A percentile compares a stretch with the other conserved stretches of the same genome.
These are phyloP conservation scores for Brassicogethes aeneus DNA, from an alignment of 2,888 invertebrate species.

Conservation along the genomic window DNA sequence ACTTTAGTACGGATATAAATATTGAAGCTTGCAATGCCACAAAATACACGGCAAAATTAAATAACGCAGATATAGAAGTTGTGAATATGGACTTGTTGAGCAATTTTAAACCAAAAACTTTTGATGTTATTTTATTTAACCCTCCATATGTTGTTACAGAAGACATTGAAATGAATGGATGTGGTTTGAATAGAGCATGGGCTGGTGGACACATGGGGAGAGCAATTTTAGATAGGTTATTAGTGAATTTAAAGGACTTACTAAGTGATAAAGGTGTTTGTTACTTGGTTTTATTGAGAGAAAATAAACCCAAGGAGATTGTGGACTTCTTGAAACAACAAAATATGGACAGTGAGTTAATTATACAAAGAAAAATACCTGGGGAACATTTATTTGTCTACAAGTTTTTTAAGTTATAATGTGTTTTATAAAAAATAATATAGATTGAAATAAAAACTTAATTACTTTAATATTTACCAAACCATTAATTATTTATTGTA, in stretches of 20 bases:
- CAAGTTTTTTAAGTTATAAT: conserved; percentile 45
- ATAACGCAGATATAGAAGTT: conserved; percentile 55
- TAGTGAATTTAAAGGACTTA: conserved; percentile 59
- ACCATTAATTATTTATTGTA: too few relatives aligned
- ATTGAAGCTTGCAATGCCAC: conserved; percentile 67
- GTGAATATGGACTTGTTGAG: conserved; percentile 56
- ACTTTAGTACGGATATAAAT: conserved; percentile 80
- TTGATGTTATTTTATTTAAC: conserved; percentile 92
- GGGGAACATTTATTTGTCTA: conserved; percentile 82
- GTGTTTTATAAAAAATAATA: background rate
- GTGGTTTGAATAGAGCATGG: conserved; percentile 58
- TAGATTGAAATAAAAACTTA: background rate
- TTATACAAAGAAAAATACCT: conserved; percentile 69
- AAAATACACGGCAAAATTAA: conserved; percentile 56
- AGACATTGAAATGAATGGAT: conserved; percentile 55
- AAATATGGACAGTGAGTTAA: conserved; percentile 51
- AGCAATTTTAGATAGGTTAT: conserved; percentile 66
- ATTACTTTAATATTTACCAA: too few relatives aligned
- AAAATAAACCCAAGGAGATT: conserved; percentile 76
- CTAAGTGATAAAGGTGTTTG: conserved; percentile 70
- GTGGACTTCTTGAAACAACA: conserved; percentile 47
- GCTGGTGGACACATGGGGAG: conserved; percentile 70
- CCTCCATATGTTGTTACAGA: conserved; percentile 96
- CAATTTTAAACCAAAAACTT: conserved; percentile 47
- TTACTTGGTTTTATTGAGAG: conserved; percentile 81